Percentiles rank a stretch among this genome's conserved stretches.
phyloP scores from a whole-genome alignment of 2,113 vertebrate genomes.

The Paracanthobrama guichenoti region DNA sequence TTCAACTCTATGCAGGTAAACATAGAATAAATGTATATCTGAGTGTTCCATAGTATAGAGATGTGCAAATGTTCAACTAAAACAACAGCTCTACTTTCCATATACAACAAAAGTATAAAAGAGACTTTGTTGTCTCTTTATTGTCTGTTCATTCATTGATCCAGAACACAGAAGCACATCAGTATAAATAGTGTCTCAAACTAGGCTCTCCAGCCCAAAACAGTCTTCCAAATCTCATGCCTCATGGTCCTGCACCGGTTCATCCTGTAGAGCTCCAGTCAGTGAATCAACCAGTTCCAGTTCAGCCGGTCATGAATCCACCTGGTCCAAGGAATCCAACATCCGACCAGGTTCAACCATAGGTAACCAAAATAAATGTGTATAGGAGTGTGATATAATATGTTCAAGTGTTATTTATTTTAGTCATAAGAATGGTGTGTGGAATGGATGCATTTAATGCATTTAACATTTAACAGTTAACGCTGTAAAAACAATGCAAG shows the following conservation, averaged over 20 bases:
- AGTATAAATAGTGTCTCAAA: background rate
- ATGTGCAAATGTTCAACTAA: background rate
- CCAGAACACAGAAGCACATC: background rate
- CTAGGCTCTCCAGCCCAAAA: conserved; percentile 67
- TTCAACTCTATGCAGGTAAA: conserved; percentile 50
- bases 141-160: background rate
- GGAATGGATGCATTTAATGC: too few species aligned
- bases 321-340: conserved; percentile 49
- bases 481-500: background rate
- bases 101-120: too few species aligned
- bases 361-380: background rate
- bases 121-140: background rate
- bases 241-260: conserved; percentile 62
- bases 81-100: background rate
- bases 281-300: conserved; percentile 59
- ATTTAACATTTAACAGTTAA: too few species aligned
- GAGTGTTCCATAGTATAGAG: background rate
- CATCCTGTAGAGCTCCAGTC: conserved; percentile 73
- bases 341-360: conserved; percentile 30
- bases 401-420: too few species aligned
- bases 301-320: conserved; percentile 68
- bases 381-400: background rate
- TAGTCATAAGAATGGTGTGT: too few species aligned
- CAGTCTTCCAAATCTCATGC: conserved; percentile 66
- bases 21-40: background rate